Conservation (phyloP, 1,140 invertebrate species). For the Anoplophora glabripennis region DNA sequence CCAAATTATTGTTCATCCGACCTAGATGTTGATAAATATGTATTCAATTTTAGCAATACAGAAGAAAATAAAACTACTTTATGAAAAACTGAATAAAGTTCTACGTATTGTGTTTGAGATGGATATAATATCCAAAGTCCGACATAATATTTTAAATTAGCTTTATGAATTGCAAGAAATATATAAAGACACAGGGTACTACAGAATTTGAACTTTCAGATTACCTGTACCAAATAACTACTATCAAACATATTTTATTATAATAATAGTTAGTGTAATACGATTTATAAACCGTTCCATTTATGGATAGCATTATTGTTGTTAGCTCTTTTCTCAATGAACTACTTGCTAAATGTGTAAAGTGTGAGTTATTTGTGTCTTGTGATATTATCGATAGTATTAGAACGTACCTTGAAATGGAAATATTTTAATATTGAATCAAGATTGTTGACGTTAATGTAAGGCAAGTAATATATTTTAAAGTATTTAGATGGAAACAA, state of each 20-base stretch:
- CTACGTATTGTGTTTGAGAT: too few relatives aligned
- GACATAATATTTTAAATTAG: too few relatives aligned
- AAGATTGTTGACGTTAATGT: too few relatives aligned
- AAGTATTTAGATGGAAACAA: neutral
- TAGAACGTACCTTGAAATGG: conserved; percentile 10
- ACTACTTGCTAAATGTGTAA: neutral
- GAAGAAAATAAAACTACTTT: too few relatives aligned
- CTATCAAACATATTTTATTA: neutral
- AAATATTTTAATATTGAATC: conserved; percentile 13
- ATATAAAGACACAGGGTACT: too few relatives aligned
- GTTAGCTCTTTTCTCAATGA: neutral
- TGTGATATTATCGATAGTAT: conserved; percentile 18
- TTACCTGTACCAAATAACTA: neutral
- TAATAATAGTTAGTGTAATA: neutral
- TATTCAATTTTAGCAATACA: too few relatives aligned
- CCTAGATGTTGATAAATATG: too few relatives aligned
- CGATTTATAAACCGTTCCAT: neutral
- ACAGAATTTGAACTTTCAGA: too few relatives aligned
- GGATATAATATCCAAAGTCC: too few relatives aligned
- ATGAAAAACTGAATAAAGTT: too few relatives aligned
- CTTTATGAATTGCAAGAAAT: too few relatives aligned
- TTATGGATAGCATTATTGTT: neutral
- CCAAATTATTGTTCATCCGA: too few relatives aligned
- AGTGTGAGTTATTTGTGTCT: conserved; percentile 5
- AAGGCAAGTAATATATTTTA: neutral